Conservation (phyloP, 2,113 vertebrate species). For the Helogale parvula region DNA sequence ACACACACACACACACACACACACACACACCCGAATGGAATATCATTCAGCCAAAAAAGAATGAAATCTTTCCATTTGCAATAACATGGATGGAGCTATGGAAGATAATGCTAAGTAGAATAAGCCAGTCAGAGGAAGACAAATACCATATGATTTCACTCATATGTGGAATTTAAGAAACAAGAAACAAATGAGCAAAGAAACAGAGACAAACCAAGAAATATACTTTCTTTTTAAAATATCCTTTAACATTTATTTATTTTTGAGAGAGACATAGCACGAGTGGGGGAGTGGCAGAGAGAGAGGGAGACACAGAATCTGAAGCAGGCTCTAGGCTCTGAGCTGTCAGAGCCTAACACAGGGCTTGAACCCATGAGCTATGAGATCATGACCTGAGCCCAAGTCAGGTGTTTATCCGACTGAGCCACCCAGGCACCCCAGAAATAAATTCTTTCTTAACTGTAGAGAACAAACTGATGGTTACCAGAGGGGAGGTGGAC, state of each 20-base stretch:
- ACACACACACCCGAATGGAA: not conserved
- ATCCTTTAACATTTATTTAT: too few species aligned
- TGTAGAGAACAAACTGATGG: not conserved
- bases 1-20: too few species aligned
- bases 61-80: not conserved
- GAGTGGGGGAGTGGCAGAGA: too few species aligned
- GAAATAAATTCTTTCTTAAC: not conserved
- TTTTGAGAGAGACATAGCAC: too few species aligned
- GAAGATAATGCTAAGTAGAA: not conserved
- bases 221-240: not conserved
- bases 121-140: not conserved
- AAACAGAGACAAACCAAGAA: not conserved
- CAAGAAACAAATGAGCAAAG: not conserved
- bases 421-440: not conserved
- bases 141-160: not conserved
- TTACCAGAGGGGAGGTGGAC: not conserved
- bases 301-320: too few species aligned
- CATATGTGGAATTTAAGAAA: not conserved
- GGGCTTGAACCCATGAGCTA: too few species aligned
- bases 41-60: not conserved
- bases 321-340: too few species aligned
- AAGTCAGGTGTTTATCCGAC: too few species aligned
- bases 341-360: too few species aligned
- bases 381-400: too few species aligned
- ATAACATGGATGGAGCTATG: not conserved